These are phyloP conservation scores for Nymphalis c-album DNA, from an alignment of 2,888 invertebrate genomes.

Conservation along the genomic window DNA sequence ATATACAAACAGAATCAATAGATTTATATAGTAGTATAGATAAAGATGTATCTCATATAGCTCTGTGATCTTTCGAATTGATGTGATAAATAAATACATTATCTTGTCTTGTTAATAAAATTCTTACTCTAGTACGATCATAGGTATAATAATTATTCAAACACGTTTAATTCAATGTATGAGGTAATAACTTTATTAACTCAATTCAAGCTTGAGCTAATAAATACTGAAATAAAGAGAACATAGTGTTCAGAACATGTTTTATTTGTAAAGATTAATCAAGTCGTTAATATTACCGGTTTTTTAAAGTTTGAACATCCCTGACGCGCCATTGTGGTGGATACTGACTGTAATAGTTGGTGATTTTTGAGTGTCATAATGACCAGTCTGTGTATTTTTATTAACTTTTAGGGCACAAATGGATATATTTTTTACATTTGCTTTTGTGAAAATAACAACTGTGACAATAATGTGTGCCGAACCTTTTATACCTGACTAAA, in stretches of 20 bases:
- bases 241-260: neutral
- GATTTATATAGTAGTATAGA: too few species aligned
- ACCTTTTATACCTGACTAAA: conserved; percentile 74
- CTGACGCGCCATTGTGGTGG: conserved; percentile 73
- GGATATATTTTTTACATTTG: conserved; percentile 70
- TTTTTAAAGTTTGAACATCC: conserved; percentile 47
- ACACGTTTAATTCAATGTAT: too few species aligned
- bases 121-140: neutral
- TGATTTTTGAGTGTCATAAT: conserved; percentile 64
- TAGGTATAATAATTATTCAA: too few species aligned
- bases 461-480: conserved; percentile 80
- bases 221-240: neutral
- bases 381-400: conserved; percentile 63
- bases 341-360: conserved; percentile 40
- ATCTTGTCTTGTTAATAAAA: neutral
- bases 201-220: too few species aligned
- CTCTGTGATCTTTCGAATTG: too few species aligned
- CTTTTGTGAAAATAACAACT: conserved; percentile 64
- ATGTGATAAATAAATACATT: neutral
- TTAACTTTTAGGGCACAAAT: conserved; percentile 62
- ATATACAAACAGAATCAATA: too few species aligned
- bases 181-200: too few species aligned
- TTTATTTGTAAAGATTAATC: neutral
- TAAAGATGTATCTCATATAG: too few species aligned
- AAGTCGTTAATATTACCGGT: conserved; percentile 45